Conservation (phyloP, 2,888 invertebrate species). For the Drosophila neonasuta region DNA sequence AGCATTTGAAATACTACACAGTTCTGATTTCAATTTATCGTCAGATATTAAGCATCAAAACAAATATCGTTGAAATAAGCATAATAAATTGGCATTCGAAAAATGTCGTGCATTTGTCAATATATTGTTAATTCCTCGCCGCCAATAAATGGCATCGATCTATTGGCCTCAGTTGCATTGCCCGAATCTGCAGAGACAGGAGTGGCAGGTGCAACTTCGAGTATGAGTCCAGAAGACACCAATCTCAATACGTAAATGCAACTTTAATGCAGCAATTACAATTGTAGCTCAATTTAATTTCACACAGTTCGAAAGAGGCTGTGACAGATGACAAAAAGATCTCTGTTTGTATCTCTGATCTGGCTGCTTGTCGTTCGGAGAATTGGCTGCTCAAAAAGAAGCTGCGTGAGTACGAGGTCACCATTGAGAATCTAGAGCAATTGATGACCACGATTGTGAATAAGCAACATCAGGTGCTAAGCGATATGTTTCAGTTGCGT, state of each 20-base stretch:
- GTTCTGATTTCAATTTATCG: slow-evolving; percentile 3
- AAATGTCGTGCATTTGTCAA: slow-evolving; percentile 63
- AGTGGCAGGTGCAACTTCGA: neutral
- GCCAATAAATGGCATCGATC: neutral
- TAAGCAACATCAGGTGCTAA: slow-evolving; percentile 76
- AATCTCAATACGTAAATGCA: slow-evolving; percentile 15
- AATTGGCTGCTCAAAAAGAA: slow-evolving; percentile 77
- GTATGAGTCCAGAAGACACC: neutral
- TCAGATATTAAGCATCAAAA: neutral
- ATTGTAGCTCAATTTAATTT: neutral
- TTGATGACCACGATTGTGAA: slow-evolving; percentile 74
- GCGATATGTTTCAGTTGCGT: slow-evolving; percentile 73
- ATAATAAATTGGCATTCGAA: slow-evolving; percentile 3
- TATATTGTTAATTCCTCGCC: slow-evolving; percentile 30
- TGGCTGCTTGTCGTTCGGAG: slow-evolving; percentile 72
- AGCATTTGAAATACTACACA: slow-evolving; percentile 2
- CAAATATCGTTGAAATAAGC: neutral
- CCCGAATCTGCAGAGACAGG: neutral
- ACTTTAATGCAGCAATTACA: neutral
- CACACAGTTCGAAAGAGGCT: slow-evolving; percentile 1
- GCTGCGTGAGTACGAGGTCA: slow-evolving; percentile 64
- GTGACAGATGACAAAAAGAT: slow-evolving; percentile 29
- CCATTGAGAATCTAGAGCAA: slow-evolving; percentile 74
- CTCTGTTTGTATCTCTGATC: slow-evolving; percentile 67
- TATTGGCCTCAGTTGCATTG: slow-evolving; percentile 2